Conservation (phyloP, 2,797 vertebrate genomes). For the Lagocephalus sceleratus region DNA sequence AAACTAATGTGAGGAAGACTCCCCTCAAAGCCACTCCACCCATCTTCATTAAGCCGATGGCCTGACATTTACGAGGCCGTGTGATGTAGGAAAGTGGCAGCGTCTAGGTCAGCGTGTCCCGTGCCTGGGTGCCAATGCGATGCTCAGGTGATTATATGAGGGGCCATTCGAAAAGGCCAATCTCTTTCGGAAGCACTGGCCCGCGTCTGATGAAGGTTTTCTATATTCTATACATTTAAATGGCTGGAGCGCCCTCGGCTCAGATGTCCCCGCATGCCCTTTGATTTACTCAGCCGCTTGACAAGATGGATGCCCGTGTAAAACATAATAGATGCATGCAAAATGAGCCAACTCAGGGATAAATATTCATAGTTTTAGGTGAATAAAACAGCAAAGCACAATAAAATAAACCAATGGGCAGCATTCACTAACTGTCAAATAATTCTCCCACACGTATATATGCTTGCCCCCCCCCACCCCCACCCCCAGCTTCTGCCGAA, state of each 20-base stretch:
- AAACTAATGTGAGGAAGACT: constrained; percentile 67
- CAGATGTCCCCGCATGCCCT: constrained; percentile 38
- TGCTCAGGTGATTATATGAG: constrained; percentile 75
- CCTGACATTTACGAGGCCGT: constrained; percentile 75
- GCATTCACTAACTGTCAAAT: constrained; percentile 38
- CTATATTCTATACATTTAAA: constrained; percentile 83
- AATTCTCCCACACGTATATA: constrained; percentile 44
- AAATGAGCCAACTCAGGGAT: constrained; percentile 32
- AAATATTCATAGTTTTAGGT: neutral
- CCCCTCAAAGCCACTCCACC: constrained; percentile 68
- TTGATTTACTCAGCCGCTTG: constrained; percentile 69
- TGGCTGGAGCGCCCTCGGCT: constrained; percentile 65
- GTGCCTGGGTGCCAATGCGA: constrained; percentile 59
- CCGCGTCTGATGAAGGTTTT: constrained; percentile 80
- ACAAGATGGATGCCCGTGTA: constrained; percentile 64
- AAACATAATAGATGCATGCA: constrained; percentile 65
- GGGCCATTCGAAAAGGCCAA: constrained; percentile 68
- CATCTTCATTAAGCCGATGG: constrained; percentile 70
- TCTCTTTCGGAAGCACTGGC: constrained; percentile 71
- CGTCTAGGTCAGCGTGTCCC: constrained; percentile 71
- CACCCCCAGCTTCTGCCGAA: constrained; percentile 62
- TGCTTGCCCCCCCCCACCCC: no score
- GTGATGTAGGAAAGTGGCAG: constrained; percentile 44
- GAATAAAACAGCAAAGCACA: constrained; percentile 9
- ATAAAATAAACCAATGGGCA: constrained; percentile 36